These are phyloP conservation scores for Botrylloides violaceus DNA, from an alignment of 23 tunicate species.

Conservation along the genomic window DNA sequence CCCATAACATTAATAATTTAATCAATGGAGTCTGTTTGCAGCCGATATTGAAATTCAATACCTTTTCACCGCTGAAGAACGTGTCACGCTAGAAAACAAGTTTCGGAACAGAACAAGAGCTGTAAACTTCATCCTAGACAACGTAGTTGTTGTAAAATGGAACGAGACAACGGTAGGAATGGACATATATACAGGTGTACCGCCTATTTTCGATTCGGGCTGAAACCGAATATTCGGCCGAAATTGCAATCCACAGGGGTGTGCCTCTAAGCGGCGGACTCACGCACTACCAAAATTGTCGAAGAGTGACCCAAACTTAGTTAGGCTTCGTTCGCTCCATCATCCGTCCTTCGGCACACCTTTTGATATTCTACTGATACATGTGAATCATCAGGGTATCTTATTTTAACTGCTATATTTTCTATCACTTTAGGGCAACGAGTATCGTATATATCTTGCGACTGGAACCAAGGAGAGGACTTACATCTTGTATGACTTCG, in stretches of 20 bases:
- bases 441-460: background rate
- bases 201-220: too few relatives aligned
- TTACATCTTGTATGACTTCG: slow-evolving; percentile 15
- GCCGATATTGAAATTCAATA: background rate
- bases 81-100: background rate
- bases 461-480: slow-evolving; percentile 13
- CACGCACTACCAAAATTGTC: too few relatives aligned
- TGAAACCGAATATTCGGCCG: too few relatives aligned
- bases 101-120: background rate
- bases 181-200: too few relatives aligned
- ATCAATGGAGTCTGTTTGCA: too few relatives aligned
- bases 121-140: background rate
- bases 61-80: background rate
- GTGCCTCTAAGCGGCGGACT: too few relatives aligned
- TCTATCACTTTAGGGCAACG: slow-evolving; percentile 8
- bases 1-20: too few relatives aligned
- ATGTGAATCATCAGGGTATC: background rate
- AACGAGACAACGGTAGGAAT: too few relatives aligned
- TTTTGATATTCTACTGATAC: background rate
- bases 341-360: too few relatives aligned
- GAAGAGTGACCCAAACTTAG: too few relatives aligned
- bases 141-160: background rate
- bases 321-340: too few relatives aligned
- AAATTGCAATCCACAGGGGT: too few relatives aligned
- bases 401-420: background rate